A percentile compares a stretch with the other conserved stretches of the same genome.
phyloP scores from a whole-genome alignment of 2,797 vertebrate species.

The Enteromius thamalakanensis region DNA sequence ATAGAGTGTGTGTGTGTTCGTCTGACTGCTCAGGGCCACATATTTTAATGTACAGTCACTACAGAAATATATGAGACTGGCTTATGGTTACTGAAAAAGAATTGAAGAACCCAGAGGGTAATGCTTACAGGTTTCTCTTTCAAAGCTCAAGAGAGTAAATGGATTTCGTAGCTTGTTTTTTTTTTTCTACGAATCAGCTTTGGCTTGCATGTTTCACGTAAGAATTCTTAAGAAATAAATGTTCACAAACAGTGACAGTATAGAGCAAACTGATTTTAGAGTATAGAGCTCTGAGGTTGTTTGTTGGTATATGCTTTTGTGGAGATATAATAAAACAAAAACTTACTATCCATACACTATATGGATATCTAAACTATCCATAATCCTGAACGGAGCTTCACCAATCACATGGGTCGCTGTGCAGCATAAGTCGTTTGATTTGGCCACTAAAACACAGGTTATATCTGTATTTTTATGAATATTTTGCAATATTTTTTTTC shows the following conservation, averaged over 20 bases:
- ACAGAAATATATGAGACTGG: not conserved
- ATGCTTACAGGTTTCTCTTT: not conserved
- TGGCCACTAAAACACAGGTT: not conserved
- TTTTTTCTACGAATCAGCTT: not conserved
- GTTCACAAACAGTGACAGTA: not conserved
- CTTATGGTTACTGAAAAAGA: not conserved
- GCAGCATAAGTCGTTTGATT: too few species aligned
- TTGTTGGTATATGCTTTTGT: not conserved
- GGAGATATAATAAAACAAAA: not conserved
- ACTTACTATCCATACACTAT: too few species aligned
- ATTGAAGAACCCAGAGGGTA: not conserved
- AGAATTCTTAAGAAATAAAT: not conserved
- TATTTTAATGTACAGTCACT: not conserved
- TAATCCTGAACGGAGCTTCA: too few species aligned
- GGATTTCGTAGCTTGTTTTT: not conserved
- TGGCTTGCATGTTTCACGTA: not conserved
- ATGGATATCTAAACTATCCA: too few species aligned
- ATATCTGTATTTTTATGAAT: not conserved
- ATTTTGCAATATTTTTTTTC: not conserved
- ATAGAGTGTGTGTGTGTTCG: conserved; percentile 12
- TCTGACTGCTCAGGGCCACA: not conserved
- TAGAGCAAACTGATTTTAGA: not conserved
- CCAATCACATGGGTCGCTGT: too few species aligned
- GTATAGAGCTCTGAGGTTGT: not conserved
- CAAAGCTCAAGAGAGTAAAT: not conserved